These are phyloP conservation scores for Varanus komodoensis DNA, from an alignment of 2,113 vertebrate genomes.

Conservation along the genomic window DNA sequence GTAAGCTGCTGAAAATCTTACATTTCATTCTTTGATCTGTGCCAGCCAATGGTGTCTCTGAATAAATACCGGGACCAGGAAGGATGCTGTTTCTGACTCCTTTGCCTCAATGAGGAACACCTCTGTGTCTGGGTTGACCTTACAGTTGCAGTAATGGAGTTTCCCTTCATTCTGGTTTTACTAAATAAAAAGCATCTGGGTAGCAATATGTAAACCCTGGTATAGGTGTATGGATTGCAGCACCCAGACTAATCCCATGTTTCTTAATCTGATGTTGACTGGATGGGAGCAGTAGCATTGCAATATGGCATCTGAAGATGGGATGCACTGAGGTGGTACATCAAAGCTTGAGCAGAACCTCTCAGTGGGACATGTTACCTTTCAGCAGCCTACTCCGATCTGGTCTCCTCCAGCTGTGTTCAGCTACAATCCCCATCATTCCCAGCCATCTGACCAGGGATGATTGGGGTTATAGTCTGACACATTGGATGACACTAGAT, in stretches of 20 bases:
- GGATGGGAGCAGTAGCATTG: not conserved
- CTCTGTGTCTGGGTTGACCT: not conserved
- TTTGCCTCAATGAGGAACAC: not conserved
- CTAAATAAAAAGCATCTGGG: not conserved
- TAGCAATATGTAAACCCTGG: not conserved
- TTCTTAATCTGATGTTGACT: not conserved
- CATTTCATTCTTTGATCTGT: not conserved
- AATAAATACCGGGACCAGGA: not conserved
- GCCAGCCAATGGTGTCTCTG: not conserved
- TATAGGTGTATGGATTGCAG: not conserved
- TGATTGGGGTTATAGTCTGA: too few species aligned
- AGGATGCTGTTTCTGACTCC: not conserved
- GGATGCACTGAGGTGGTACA: not conserved
- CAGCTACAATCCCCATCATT: too few species aligned
- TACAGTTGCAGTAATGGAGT: too few species aligned
- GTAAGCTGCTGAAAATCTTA: slow-evolving; percentile 71
- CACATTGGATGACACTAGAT: too few species aligned
- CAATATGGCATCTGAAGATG: not conserved
- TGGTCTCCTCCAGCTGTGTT: too few species aligned
- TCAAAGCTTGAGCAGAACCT: not conserved
- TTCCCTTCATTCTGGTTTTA: not conserved
- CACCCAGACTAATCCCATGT: too few species aligned
- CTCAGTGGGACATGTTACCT: not conserved
- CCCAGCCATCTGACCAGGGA: too few species aligned
- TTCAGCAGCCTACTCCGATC: not conserved